These are phyloP conservation scores for Lucilia sericata DNA, from an alignment of 1,140 invertebrate genomes.

Conservation along the genomic window DNA sequence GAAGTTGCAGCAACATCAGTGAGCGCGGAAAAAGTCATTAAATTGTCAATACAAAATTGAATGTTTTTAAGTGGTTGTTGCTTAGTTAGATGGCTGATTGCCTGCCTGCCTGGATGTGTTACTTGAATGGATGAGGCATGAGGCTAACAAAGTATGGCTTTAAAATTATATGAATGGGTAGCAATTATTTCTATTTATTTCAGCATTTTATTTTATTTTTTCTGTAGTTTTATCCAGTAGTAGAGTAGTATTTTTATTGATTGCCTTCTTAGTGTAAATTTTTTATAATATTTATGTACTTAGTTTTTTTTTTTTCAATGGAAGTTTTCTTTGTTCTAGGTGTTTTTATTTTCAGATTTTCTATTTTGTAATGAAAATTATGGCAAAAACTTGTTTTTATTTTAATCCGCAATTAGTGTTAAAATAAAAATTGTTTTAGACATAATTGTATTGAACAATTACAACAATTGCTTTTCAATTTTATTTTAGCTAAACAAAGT, in stretches of 20 bases:
- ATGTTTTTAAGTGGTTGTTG: too few relatives aligned
- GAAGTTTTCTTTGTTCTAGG: too few relatives aligned
- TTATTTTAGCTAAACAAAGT: slow-evolving; percentile 11
- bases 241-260: background rate
- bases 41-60: slow-evolving; percentile 34
- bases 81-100: background rate
- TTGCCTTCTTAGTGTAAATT: background rate
- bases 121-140: too few relatives aligned
- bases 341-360: background rate
- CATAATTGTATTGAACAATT: background rate
- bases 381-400: background rate
- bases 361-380: background rate
- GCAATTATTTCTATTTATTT: background rate
- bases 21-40: slow-evolving; percentile 33
- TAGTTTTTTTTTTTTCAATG: too few relatives aligned
- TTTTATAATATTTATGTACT: background rate
- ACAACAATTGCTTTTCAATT: background rate
- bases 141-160: background rate
- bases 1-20: background rate
- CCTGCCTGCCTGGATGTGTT: too few relatives aligned
- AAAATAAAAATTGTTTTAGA: slow-evolving; percentile 3
- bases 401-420: background rate
- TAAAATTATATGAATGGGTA: background rate
- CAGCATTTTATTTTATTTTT: background rate
- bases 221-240: background rate